These are phyloP conservation scores for Elymnias hypermnestra DNA, from an alignment of 1,140 invertebrate species.

Conservation along the genomic window DNA sequence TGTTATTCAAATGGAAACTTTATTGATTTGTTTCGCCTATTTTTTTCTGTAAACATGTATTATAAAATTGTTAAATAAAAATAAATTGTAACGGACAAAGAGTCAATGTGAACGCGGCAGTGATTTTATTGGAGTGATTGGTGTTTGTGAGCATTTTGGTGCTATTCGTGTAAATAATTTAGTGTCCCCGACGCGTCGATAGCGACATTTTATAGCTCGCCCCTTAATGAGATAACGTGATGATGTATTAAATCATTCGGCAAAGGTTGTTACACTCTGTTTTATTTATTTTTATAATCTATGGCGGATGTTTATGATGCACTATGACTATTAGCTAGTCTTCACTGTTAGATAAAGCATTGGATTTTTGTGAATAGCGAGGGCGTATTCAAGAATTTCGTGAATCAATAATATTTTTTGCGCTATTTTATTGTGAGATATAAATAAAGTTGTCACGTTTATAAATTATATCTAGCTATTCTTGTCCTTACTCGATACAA, in stretches of 20 bases:
- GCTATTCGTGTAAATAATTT: constrained; percentile 28
- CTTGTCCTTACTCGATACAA: no score
- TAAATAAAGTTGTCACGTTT: no score
- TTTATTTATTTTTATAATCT: constrained; percentile 10
- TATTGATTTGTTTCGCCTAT: no score
- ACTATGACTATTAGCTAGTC: neutral
- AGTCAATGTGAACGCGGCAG: neutral
- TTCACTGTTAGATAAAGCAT: neutral
- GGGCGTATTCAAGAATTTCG: no score
- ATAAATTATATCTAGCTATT: no score
- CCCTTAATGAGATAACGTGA: constrained; percentile 34
- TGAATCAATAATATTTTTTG: no score
- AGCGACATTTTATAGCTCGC: constrained; percentile 28
- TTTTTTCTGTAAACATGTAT: no score
- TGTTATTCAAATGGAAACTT: no score
- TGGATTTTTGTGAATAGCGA: no score
- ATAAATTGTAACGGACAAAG: no score
- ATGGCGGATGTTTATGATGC: neutral
- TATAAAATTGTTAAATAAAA: no score
- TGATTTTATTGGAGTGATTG: neutral
- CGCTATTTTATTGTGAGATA: no score
- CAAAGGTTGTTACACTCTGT: constrained; percentile 14
- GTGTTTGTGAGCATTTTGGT: constrained; percentile 33
- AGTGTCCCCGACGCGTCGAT: constrained; percentile 19
- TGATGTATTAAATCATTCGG: constrained; percentile 38